Evolutionary conservation across 2,797 vertebrate genomes (phyloP).

Genomic region (Tarsius wallacei): DNA sequence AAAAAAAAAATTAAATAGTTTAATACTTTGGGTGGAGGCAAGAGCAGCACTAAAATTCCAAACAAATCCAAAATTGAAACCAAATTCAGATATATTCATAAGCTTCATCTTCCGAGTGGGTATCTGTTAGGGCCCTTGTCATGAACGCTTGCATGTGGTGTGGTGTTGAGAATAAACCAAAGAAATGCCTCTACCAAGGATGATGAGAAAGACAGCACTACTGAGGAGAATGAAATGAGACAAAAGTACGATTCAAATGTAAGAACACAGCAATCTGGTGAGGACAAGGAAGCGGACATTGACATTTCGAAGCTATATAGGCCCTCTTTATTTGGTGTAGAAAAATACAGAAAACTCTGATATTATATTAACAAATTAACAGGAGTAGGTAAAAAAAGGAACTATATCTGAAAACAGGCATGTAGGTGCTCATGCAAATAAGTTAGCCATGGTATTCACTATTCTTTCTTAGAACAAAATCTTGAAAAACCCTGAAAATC

Average conservation of each 20-base stretch:
- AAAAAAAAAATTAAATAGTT: not conserved
- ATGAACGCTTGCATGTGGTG: too few species aligned
- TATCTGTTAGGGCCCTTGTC: not conserved
- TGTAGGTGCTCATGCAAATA: not conserved
- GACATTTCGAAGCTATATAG: not conserved
- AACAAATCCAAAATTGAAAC: not conserved
- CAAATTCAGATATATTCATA: not conserved
- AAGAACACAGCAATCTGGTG: not conserved
- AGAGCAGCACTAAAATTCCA: not conserved
- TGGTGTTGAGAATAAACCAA: not conserved
- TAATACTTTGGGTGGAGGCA: not conserved
- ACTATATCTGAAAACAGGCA: not conserved
- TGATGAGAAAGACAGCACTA: not conserved
- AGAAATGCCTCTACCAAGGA: not conserved
- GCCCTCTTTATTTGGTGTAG: not conserved
- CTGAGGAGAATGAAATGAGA: not conserved
- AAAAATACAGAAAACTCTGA: not conserved
- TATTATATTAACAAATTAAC: not conserved
- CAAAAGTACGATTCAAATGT: not conserved
- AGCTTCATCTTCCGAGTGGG: not conserved
- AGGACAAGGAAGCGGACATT: not conserved
- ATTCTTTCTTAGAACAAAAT: not conserved
- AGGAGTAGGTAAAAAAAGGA: not conserved
- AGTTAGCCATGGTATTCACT: not conserved
- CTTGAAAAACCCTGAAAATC: not conserved